A percentile compares a stretch with the other conserved stretches of the same genome.
These are phyloP conservation scores for Amblyopsis hoosieri DNA, from an alignment of 2,797 vertebrate species.

Conservation along the genomic window DNA sequence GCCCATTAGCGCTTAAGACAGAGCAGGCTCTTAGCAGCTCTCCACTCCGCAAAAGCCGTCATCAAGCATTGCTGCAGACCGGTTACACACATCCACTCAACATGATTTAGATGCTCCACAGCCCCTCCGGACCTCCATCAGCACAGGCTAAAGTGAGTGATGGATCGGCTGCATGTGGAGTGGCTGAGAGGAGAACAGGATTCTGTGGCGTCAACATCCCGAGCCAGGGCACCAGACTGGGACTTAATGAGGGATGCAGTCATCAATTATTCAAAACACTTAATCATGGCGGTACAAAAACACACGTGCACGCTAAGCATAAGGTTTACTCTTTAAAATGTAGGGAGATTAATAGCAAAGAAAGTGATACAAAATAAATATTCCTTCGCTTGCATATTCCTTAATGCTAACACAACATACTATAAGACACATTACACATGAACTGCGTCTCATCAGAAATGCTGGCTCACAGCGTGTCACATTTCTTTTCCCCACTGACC, in stretches of 20 bases:
- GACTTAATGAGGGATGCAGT: conserved; percentile 74
- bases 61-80: conserved; percentile 19
- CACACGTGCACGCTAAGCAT: conserved; percentile 22
- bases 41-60: conserved; percentile 12
- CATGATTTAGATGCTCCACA: conserved; percentile 53
- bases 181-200: conserved; percentile 41
- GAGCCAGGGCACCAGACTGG: conserved; percentile 55
- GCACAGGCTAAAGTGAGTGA: conserved; percentile 46
- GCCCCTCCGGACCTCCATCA: conserved; percentile 46
- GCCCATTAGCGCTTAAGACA: conserved; percentile 24
- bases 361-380: conserved; percentile 8
- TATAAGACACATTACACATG: background rate
- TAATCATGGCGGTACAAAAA: conserved; percentile 72
- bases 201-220: conserved; percentile 55
- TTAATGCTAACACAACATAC: conserved; percentile 22
- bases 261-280: conserved; percentile 80
- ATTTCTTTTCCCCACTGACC: background rate
- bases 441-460: background rate
- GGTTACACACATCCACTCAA: conserved; percentile 58
- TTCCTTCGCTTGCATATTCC: conserved; percentile 33
- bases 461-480: too few relatives aligned
- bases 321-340: conserved; percentile 22
- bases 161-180: conserved; percentile 57
- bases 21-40: conserved; percentile 18
- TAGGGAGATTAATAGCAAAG: conserved; percentile 4